Evolutionary conservation across 2,113 vertebrate genomes (phyloP), one percentile per base, ranked within the genome.

Genomic region (Syrrhaptes paradoxus): DNA sequence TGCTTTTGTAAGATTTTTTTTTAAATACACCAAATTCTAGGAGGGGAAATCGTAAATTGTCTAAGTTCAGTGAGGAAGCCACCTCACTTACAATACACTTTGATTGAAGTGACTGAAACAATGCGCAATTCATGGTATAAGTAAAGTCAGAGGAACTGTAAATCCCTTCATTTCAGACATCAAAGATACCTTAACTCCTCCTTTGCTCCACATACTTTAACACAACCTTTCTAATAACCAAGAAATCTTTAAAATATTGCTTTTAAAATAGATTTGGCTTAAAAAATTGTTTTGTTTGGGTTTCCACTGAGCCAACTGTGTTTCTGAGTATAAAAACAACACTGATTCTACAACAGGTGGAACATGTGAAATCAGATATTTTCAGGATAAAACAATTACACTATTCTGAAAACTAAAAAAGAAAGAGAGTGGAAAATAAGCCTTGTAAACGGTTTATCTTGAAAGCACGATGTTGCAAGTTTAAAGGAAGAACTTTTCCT

Each of bases 401-500:
- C 15, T 65, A 10, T 78, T 93, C 52, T 29, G 31, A 87, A 87
- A 89, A 45, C 18, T 82, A 31, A 54, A 75, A 63, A 77, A 41
- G 46, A 49, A 55, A 76, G 29, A 68, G 32, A 61, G 8, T 48
- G 26, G 43, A 93, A 63, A 86, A 68, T 9, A 51, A 38, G 6
- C 21, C 29, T 22, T 54, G 17, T 43, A 83, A 91, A 90, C 48
- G 67, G 32, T 87, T 93, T 93, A 17, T 80, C 59, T 61, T 83
- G 36, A 93, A 91, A 95, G 73, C 41, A 49, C 29, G 58, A 10
- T 1, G 0, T 75, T 81, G 43, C 24, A 78, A 84, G 32, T 75
- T 89, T 54, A 85, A 94, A 91, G 70, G 78, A 89, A 76, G 32
- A 92, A 82, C 14, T 82, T 93, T 72, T 90, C 97, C 91, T 97